Evolutionary conservation across 2,888 invertebrate species (phyloP).

Genomic region (Oscheius sp.): DNA sequence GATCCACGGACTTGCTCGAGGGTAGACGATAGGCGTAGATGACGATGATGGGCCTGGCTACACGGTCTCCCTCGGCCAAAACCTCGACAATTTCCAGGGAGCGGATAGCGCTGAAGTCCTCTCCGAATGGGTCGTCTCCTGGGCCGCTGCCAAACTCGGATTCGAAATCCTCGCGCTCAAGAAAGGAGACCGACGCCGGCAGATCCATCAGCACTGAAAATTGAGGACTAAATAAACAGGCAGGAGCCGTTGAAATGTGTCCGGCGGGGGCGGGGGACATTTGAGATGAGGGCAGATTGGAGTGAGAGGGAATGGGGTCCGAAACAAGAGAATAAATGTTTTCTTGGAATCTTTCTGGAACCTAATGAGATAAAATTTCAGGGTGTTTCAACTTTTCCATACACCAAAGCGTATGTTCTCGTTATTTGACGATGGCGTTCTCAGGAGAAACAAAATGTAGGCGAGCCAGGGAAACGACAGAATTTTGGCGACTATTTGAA

Average conservation of each 20-base stretch:
- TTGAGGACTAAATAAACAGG: slow-evolving; percentile 39
- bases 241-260: slow-evolving; percentile 5
- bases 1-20: slow-evolving; percentile 83
- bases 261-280: not conserved
- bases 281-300: slow-evolving; percentile 10
- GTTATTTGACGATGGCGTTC: too few relatives aligned
- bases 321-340: too few relatives aligned
- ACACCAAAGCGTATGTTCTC: too few relatives aligned
- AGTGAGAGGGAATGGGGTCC: too few relatives aligned
- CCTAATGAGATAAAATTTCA: not conserved
- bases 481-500: too few relatives aligned
- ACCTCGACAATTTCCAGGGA: slow-evolving; percentile 85
- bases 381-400: too few relatives aligned
- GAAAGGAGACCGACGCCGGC: slow-evolving; percentile 52
- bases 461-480: too few relatives aligned
- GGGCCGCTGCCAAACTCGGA: slow-evolving; percentile 47
- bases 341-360: not conserved
- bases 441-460: too few relatives aligned
- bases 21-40: slow-evolving; percentile 93
- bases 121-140: slow-evolving; percentile 55
- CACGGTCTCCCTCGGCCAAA: slow-evolving; percentile 77
- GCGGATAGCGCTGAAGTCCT: slow-evolving; percentile 79
- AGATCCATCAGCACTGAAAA: slow-evolving; percentile 41
- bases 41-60: slow-evolving; percentile 85
- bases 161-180: slow-evolving; percentile 62